Base-by-base conservation (phyloP, 2,888 invertebrate species). In the Apodemia hepburni region DNA sequence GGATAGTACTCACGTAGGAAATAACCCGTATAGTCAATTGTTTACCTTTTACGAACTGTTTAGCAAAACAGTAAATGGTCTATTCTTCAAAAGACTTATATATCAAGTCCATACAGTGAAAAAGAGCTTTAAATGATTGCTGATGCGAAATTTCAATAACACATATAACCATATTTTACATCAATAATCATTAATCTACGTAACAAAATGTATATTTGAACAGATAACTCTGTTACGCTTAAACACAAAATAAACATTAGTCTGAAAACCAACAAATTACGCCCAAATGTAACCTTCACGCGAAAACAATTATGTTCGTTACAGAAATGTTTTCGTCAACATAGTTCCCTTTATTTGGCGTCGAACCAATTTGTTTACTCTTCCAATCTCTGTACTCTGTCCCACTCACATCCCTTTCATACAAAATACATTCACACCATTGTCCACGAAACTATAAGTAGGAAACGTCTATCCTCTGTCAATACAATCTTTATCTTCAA, bases 281-380 rank as follows among this genome's bases (percentile, higher is more conserved):
- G 15, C 42, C 15, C 42, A 42, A 42, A 42, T 5, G 42, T 42
- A 42, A 42, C 42, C 15, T 42, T 42, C 42, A 42, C 15, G 42
- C 42, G 42, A 42, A 15, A 42, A 42, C 42, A 47, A 47, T 47
- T 2, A 47, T 17, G 45, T 47, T 47, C 45, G 17, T 47, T 47
- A 47, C 45, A 47, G 45, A 47, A 47, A 47, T 17, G 45, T 47
- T 47, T 47, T 17, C 45, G 45, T 47, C 45, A 47, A 47, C 17
- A 17, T 47, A 8, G 45, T 17, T n/a, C 45, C 45, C 45, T 47
- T 47, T 47, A 47, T 47, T 47, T 47, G 45, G n/a, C 45, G n/a
- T 47, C 15, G 45, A 47, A 47, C 17, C n/a, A 47, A 17, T 47
- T 47, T 47, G 17, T 47, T 47, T 47, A n/a, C 7, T 47, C 7